A percentile compares a stretch with the other conserved stretches of the same genome.
Conservation (phyloP, 2,888 invertebrate genomes). For the Allophyes oxyacanthae region DNA sequence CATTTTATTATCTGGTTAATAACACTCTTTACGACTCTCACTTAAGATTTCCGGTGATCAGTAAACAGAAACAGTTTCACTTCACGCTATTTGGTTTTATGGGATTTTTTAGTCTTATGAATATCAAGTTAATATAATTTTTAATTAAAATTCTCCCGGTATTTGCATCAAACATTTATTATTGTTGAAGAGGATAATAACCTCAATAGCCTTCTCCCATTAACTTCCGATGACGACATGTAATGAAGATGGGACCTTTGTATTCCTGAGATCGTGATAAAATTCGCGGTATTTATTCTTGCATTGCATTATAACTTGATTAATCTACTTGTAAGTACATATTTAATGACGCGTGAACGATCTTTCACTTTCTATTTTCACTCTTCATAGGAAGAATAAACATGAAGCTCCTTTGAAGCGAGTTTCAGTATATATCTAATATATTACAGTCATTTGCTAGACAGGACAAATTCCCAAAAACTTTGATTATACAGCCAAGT, state of each 20-base stretch:
- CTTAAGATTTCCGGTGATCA: conserved; percentile 60
- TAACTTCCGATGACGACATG: too few relatives aligned
- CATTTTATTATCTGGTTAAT: conserved; percentile 58
- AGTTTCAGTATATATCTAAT: too few relatives aligned
- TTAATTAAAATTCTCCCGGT: conserved; percentile 2
- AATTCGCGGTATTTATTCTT: conserved; percentile 1
- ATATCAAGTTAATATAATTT: conserved; percentile 1
- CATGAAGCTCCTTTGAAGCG: too few relatives aligned
- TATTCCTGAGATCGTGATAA: background rate
- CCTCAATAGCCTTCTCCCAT: too few relatives aligned
- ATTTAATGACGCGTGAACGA: conserved; percentile 23
- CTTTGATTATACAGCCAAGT: too few relatives aligned
- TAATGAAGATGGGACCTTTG: too few relatives aligned
- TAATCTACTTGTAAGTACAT: conserved; percentile 9
- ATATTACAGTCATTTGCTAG: too few relatives aligned
- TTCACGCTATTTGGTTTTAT: conserved; percentile 45
- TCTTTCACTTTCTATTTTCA: conserved; percentile 16
- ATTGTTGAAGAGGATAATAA: too few relatives aligned
- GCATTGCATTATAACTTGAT: conserved; percentile 2
- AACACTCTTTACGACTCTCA: conserved; percentile 57
- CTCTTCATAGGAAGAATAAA: background rate
- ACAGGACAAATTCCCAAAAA: too few relatives aligned
- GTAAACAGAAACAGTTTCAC: conserved; percentile 50
- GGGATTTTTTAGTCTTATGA: conserved; percentile 12
- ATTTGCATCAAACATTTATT: background rate